Base-by-base conservation (phyloP, 2,888 invertebrate genomes). In the Steromphala cineraria region DNA sequence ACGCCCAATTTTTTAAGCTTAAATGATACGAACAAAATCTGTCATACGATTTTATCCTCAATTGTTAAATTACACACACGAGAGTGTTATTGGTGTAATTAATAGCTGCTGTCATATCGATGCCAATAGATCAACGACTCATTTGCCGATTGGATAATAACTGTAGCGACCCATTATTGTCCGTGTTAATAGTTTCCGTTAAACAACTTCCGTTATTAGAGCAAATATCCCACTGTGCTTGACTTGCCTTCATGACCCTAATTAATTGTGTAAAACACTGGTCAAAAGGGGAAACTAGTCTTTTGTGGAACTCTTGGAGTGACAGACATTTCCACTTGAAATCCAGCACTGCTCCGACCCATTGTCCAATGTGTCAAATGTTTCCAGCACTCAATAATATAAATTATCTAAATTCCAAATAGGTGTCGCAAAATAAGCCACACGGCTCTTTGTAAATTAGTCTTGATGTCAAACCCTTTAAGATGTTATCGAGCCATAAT, bases 391-490 rank as follows among this genome's bases (percentile, higher is more conserved):
- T 36, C 15, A 36, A 71, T 36, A 40, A 71, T 19, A 71, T 71
- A 71, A 71, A 71, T 71, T 71, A 40, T 71, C 71, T 71, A 71
- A 71, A 71, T 71, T 31, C 36, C 71, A 36, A 71, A 31, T 71
- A 71, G 71, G 40, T 71, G 71, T 71, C 71, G 71, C 40, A 19
- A 40, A 19, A 24, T 17, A 36, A 71, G 36, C 71, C 28, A 71
- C 40, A 36, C 71, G 31, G 71, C 71, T 71, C 40, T 71, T 71
- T 71, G 71, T 71, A 71, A 71, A 71, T 71, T 31, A 71, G 71
- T 36, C 28, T 71, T 40, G n/a, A n/a, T 40, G 71, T 36, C 71
- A 71, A 40, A 71, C 40, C 28, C 71, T 71, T 71, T 36, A 40
- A 40, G 71, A 71, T 40, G 71, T 71, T 71, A 71, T 71, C 15